Evolutionary conservation across 2,113 vertebrate species (phyloP), one percentile per base, ranked within the genome.

Genomic region (Tapirus terrestris): DNA sequence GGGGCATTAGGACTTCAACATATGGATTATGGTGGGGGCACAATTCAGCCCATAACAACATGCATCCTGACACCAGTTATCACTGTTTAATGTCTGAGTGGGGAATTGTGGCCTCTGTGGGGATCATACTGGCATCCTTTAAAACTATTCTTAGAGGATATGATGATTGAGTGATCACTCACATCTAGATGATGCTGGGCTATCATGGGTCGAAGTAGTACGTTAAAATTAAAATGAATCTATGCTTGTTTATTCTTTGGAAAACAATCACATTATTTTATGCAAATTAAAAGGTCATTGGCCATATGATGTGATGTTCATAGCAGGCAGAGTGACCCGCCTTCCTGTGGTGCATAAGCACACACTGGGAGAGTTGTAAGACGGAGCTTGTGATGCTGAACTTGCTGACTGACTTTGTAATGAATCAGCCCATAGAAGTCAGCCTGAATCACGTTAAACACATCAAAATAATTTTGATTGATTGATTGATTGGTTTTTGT

Each of bases 1-100:
- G 21, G 39, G 16, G 45, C 20, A 14, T n/a, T 17, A 25, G 63
- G 43, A 51, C 31, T 25, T 51, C 20, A 25, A 8, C 31, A 17
- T 45, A 17, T 11, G 27, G 36, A 63, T 63, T 63, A 43, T 61
- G 27, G 43, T 16, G 12, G 27, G 10, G 43, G 31, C 31, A 45
- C 10, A 67, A 23, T 33, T 67, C 82, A n/a, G 43, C 61, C 43
- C 61, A 1, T 8, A 33, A 33, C 43, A 48, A 14, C 5, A 12
- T 3, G 43, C 6, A 65, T 4, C 29, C 20, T n/a, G 43, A 13
- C 6, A 16, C 13, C 5, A 14, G 33, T 23, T 23, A 5, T 31
- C 60, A 23, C 17, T 4, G 81, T 33, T 33, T 23, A 36, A 10
- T 6, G 1, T 14, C 0, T 14, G 2, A 23, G 39, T 12, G 5